Evolutionary conservation across 35 echinoderm and acorn worm genomes (phyloP), one percentile per base, ranked within the genome.

Genomic region (Ophioderma brevispina): DNA sequence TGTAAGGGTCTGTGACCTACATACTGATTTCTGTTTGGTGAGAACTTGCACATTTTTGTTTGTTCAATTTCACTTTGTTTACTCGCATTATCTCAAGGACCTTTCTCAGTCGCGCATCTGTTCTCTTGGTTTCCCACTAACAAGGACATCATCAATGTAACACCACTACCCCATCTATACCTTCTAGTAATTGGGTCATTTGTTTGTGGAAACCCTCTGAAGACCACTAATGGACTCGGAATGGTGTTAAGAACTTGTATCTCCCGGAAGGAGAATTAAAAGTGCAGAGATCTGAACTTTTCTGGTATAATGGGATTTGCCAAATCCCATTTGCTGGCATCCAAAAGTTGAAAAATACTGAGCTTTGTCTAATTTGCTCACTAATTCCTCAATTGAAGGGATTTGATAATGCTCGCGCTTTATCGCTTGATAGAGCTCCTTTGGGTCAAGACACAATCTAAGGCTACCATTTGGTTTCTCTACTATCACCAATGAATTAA

Each of bases 381-480:
- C 63, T 46, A 94, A 19, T 35, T 92, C 90, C 32, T 90, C 82
- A 32, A 92, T 52, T 25, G 90, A 77, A 63, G 86, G 94, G 35
- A 92, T 87, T 36, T 88, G 79, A 87, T 86, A 89, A 82, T 92
- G 90, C 79, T 96, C 90, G 23, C 90, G 35, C 77, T 90, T 92
- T 14, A 96, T 86, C 14, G 86, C 90, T 50, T 96, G 33, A 75
- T 96, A 92, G 35, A 96, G 64, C 31, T 96, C 82, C 33, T 87
- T 85, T 0, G 94, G 94, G 70, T 96, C 90, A 8, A 96, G 39
- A 78, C 90, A 96, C 35, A 96, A 36, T 75, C 91, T 96, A 38
- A 96, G 76, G 31, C 76, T 85, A 63, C 81, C 89, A 89, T 95
- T 89, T 28, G 85, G 80, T 92, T n/a, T 96, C 80, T 92, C 85